Evolutionary conservation across 2,797 vertebrate species (phyloP).

Genomic region (Ambastaia sidthimunki): DNA sequence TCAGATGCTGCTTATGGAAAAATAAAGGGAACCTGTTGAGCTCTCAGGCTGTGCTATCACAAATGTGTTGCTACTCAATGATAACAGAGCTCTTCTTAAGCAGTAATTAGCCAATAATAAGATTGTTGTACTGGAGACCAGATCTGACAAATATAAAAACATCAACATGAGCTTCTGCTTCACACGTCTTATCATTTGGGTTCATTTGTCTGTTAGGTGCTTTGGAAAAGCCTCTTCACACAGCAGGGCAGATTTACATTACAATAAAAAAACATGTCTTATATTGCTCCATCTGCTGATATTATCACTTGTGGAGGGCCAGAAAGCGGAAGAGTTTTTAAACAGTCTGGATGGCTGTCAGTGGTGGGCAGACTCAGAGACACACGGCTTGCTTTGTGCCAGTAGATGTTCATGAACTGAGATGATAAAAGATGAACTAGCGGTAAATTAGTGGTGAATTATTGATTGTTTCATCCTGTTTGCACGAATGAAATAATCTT

Average conservation of each 20-base stretch:
- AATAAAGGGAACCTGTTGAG: constrained; percentile 35
- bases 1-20: constrained; percentile 43
- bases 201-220: constrained; percentile 22
- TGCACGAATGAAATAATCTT: too few relatives aligned
- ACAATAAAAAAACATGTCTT: constrained; percentile 59
- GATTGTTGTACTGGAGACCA: constrained; percentile 14
- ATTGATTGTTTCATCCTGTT: too few relatives aligned
- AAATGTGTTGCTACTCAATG: constrained; percentile 18
- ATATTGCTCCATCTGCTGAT: constrained; percentile 75
- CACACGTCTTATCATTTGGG: constrained; percentile 17
- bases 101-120: constrained; percentile 35
- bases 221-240: background rate
- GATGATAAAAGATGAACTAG: constrained; percentile 17
- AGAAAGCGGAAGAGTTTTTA: constrained; percentile 34
- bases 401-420: background rate
- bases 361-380: constrained; percentile 26
- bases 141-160: constrained; percentile 30
- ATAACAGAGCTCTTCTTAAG: background rate
- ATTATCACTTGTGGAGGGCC: constrained; percentile 65
- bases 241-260: constrained; percentile 17
- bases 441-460: too few relatives aligned
- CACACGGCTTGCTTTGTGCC: constrained; percentile 50
- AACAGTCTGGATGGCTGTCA: constrained; percentile 25
- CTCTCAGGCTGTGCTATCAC: constrained; percentile 11
- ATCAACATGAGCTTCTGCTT: constrained; percentile 18